Percentiles rank a stretch among this genome's conserved stretches.
These are phyloP conservation scores for Caenorhabditis sp. DNA, from an alignment of 2,888 invertebrate species.

Conservation along the genomic window DNA sequence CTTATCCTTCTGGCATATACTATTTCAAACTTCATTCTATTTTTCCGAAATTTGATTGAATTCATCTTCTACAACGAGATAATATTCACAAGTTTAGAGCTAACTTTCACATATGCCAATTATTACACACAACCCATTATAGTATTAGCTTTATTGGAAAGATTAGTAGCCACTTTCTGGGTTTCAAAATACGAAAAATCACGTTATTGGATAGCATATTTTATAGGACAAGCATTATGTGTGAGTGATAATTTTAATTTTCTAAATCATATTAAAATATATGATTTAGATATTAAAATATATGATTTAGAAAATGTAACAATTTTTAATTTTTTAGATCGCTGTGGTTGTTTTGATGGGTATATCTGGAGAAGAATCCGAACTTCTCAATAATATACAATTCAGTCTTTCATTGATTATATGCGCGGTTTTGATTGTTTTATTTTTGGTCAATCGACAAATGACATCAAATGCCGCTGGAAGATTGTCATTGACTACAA, in stretches of 20 bases:
- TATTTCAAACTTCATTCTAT: constrained; percentile 29
- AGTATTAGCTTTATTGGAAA: constrained; percentile 26
- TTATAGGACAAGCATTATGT: constrained; percentile 23
- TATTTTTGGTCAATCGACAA: constrained; percentile 27
- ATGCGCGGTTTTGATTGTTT: constrained; percentile 20
- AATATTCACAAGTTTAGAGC: constrained; percentile 19
- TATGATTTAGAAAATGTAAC: too few relatives aligned
- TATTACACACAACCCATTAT: constrained; percentile 37
- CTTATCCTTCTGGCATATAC: constrained; percentile 25
- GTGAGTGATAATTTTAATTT: constrained; percentile 14
- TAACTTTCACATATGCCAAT: constrained; percentile 16
- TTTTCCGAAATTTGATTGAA: constrained; percentile 31
- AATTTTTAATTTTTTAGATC: constrained; percentile 12
- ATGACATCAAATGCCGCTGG: constrained; percentile 24
- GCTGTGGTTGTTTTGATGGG: constrained; percentile 17
- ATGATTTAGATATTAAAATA: too few relatives aligned
- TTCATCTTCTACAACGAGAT: constrained; percentile 6
- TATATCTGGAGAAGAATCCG: constrained; percentile 15
- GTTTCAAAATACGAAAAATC: constrained; percentile 33
- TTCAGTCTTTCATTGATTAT: constrained; percentile 20
- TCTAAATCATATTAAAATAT: neutral
- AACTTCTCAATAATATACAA: constrained; percentile 27
- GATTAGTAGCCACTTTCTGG: constrained; percentile 25
- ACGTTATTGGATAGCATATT: constrained; percentile 23
- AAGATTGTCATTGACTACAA: constrained; percentile 21